phyloP scores from a whole-genome alignment of 92 coral and sea anemone species.

The Heliopora coerulea region DNA sequence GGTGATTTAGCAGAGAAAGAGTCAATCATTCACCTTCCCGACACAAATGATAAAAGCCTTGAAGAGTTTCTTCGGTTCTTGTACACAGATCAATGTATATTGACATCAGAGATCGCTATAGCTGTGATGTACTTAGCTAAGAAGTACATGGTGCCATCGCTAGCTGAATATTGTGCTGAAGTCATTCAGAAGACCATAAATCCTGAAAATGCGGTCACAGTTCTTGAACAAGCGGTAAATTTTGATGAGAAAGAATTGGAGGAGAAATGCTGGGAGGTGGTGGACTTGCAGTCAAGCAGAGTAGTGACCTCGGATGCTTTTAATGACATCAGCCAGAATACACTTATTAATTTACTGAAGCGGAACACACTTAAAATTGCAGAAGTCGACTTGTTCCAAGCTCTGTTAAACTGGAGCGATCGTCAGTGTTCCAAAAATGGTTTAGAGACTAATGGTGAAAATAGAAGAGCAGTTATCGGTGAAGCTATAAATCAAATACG shows the following conservation, averaged over 20 bases:
- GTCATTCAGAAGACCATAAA: conserved; percentile 25
- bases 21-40: conserved; percentile 10
- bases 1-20: conserved; percentile 6
- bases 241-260: conserved; percentile 47
- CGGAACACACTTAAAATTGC: conserved; percentile 60
- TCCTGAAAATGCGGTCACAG: conserved; percentile 49
- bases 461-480: conserved; percentile 34
- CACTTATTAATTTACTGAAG: conserved; percentile 50
- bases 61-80: conserved; percentile 28
- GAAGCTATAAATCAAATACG: conserved; percentile 58
- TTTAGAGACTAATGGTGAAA: conserved; percentile 22
- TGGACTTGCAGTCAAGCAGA: conserved; percentile 45
- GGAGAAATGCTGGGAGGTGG: conserved; percentile 54
- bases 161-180: conserved; percentile 43
- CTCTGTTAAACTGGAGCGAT: conserved; percentile 64
- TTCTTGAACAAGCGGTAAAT: conserved; percentile 47
- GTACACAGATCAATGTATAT: conserved; percentile 23
- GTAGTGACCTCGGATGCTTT: conserved; percentile 56
- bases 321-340: conserved; percentile 44
- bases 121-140: conserved; percentile 56
- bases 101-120: conserved; percentile 31
- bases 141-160: conserved; percentile 57
- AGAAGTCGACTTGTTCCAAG: conserved; percentile 68
- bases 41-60: conserved; percentile 16
- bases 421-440: conserved; percentile 9